These are phyloP conservation scores for Eupithecia inturbata DNA, from an alignment of 2,888 invertebrate species.

Conservation along the genomic window DNA sequence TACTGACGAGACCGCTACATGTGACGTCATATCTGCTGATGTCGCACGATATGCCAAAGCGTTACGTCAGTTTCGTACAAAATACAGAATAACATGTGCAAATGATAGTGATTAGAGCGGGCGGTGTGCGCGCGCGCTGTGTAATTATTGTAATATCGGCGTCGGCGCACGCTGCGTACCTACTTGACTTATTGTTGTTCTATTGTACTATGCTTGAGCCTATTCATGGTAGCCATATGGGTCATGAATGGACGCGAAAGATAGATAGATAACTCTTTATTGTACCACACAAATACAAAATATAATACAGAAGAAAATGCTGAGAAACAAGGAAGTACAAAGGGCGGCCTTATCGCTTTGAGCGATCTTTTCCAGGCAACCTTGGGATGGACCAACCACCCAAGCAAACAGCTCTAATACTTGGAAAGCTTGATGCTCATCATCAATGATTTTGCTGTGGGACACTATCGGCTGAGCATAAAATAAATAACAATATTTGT, in stretches of 20 bases:
- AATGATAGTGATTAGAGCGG: slow-evolving; percentile 80
- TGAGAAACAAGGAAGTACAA: too few species aligned
- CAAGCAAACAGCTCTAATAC: too few species aligned
- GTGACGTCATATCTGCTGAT: slow-evolving; percentile 49
- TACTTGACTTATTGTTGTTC: slow-evolving; percentile 48
- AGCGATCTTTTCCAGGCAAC: too few species aligned
- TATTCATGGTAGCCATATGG: slow-evolving; percentile 35
- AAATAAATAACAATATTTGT: too few species aligned
- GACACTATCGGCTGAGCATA: too few species aligned
- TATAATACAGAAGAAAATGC: too few species aligned
- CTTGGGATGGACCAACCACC: too few species aligned
- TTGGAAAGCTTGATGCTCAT: too few species aligned
- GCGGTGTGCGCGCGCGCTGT: slow-evolving; percentile 71
- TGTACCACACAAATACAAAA: too few species aligned
- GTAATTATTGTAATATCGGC: slow-evolving; percentile 80
- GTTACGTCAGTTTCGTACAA: slow-evolving; percentile 75
- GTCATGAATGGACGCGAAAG: slow-evolving; percentile 30
- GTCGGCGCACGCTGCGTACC: slow-evolving; percentile 52
- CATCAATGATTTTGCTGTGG: too few species aligned
- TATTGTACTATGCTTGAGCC: slow-evolving; percentile 42
- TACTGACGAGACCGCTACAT: slow-evolving; percentile 33
- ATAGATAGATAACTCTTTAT: too few species aligned
- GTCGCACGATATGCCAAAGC: slow-evolving; percentile 70
- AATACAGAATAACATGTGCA: slow-evolving; percentile 81
- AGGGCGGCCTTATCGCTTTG: too few species aligned